Base-by-base conservation (phyloP, 2,113 vertebrate genomes). In the Vireo altiloquus region DNA sequence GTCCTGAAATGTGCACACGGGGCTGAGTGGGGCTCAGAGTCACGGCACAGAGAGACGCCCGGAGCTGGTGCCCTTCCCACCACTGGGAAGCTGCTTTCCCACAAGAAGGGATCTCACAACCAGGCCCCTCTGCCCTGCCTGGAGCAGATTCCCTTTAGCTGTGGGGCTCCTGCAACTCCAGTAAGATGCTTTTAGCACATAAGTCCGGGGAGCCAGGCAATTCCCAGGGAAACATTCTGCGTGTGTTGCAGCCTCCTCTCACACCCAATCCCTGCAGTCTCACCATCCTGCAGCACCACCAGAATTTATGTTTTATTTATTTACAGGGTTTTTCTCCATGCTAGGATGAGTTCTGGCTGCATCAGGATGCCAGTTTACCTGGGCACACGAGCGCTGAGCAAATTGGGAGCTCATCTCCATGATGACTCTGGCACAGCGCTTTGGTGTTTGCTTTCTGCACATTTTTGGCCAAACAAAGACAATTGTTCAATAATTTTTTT, bases 31-130 rank as follows among this genome's bases (percentile, higher is more conserved):
- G 59, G 20, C 59, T 42, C 0, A 4, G 60, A 33, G 54, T 44
- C 66, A 8, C 0, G 0, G 59, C 61, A 10, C 47, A 31, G 82
- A 54, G 24, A n/a, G 57, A 49, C 20, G 10, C 6, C 64, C 15
- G 0, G 0, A 24, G 21, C 28, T 49, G 50, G 40, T n/a, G 71
- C 4, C 10, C 35, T 68, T 59, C 72, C 64, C 33, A 31, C 10
- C 5, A 2, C 5, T 2, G 46, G 35, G 33, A 65, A 66, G 6
- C 30, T 70, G n/a, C 54, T 63, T 35, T 50, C 35, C 7, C 35
- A n/a, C n/a, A 13, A 35, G 59, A 60, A n/a, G 35, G 40, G 69
- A 61, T 63, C 35, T 61, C 61, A 6, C 35, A 49, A 39, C 46
- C n/a, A 16, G 63, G 54, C 18, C 28, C 15, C 44, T 47, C 47